Evolutionary conservation across 2,888 invertebrate genomes (phyloP), one percentile per base, ranked within the genome.

Genomic region (Tribolium freemani): DNA sequence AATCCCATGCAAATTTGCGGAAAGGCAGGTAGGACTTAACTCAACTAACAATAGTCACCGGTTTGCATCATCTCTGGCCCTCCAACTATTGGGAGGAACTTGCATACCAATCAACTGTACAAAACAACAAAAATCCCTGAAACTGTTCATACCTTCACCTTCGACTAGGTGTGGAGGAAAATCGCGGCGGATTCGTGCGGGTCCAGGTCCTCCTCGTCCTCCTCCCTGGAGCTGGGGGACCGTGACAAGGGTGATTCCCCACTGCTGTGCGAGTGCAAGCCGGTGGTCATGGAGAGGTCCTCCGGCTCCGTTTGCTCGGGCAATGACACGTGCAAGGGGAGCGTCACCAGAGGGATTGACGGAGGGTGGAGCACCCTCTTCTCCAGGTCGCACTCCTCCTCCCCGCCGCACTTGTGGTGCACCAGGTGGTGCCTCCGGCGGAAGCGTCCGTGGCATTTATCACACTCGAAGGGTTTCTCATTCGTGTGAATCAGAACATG

Each of bases 251-350:
- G 88, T 0, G 89, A 88, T 44, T 85, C 86, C 0, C 87, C 85
- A 51, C 87, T 88, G 78, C 88, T 88, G 78, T 88, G 88, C 1
- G 88, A 88, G 76, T 87, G 86, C 76, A 87, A 81, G 0, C 88
- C 88, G 3, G 88, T 88, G 54, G 89, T 90, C 90, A 96, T 92
- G 67, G 95, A 95, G 75, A 96, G 88, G 85, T 96, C 96, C 85
- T 96, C 96, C 5, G 96, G 96, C 85, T 96, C 96, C 1, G 96
- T 96, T 88, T 96, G 96, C 85, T 94, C 95, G 11, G 96, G 95
- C 56, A 91, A 84, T 5, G 83, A 31, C 75, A 84, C 78, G 70
- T 83, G 83, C 16, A 85, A 77, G 1, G 80, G 85, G 73, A 84
- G 87, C 76, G 84, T 80, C 57, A 83, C 80, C 31, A 81, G 75